A percentile compares a stretch with the other conserved stretches of the same genome.
phyloP scores from a whole-genome alignment of 2,113 vertebrate genomes.

The Gnathonemus longibarbis region DNA sequence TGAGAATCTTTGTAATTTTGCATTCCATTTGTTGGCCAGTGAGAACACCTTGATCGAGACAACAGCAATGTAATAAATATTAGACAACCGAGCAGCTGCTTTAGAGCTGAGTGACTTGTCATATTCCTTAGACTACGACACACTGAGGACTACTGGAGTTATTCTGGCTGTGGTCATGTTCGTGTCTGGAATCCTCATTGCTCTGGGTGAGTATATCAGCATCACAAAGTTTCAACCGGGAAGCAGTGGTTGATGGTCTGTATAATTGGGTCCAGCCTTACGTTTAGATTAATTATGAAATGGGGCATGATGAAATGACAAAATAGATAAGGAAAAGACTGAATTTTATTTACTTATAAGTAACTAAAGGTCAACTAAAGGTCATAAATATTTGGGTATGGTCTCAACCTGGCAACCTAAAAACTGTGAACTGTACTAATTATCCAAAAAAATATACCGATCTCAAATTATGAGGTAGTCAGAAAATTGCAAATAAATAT shows the following conservation, averaged over 20 bases:
- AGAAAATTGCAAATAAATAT: neutral
- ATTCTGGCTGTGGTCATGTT: constrained; percentile 76
- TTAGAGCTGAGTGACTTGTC: constrained; percentile 2
- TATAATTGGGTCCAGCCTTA: neutral
- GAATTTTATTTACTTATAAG: neutral
- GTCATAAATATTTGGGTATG: neutral
- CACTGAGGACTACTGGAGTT: constrained; percentile 73
- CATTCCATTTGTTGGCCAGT: neutral
- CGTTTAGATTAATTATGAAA: neutral
- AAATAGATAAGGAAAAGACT: neutral
- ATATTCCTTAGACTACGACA: constrained; percentile 70
- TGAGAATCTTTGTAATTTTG: neutral
- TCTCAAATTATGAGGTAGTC: neutral
- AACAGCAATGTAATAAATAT: neutral
- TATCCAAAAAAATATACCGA: neutral
- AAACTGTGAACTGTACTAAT: neutral
- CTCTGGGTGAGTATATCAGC: constrained; percentile 68
- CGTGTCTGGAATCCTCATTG: constrained; percentile 74
- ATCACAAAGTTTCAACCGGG: neutral
- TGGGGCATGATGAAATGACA: neutral
- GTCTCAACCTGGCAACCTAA: neutral
- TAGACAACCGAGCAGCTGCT: neutral
- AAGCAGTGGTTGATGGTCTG: neutral
- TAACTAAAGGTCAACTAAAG: neutral
- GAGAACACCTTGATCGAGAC: neutral